A percentile compares a stretch with the other conserved stretches of the same genome.
These are phyloP conservation scores for Phrynocephalus forsythii DNA, from an alignment of 2,797 vertebrate species.

Conservation along the genomic window DNA sequence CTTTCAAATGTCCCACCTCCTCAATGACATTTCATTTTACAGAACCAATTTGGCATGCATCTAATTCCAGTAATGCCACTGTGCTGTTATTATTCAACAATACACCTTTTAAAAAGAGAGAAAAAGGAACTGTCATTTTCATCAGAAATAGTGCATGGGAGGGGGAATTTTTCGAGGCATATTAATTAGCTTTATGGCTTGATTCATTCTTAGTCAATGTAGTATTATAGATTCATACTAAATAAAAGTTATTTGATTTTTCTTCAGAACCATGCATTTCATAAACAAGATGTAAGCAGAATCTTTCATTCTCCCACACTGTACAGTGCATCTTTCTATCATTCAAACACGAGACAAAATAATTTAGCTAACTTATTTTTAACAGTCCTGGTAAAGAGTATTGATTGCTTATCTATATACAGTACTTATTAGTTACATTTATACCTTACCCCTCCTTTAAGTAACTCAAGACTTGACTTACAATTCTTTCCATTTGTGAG, in stretches of 20 bases:
- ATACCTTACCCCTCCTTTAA: too few species aligned
- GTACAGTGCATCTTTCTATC: too few species aligned
- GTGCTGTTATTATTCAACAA: neutral
- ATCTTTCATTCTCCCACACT: too few species aligned
- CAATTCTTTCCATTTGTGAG: too few species aligned
- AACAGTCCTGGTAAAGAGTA: too few species aligned
- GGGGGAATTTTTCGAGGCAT: neutral
- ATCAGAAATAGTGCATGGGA: neutral
- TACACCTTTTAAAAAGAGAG: neutral
- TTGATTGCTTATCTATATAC: too few species aligned
- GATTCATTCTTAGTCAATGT: neutral
- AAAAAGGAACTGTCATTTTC: neutral
- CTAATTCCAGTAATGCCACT: slow-evolving; percentile 2
- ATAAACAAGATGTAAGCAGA: too few species aligned
- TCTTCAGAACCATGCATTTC: neutral
- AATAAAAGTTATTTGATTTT: neutral
- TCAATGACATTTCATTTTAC: slow-evolving; percentile 6
- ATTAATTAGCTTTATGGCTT: slow-evolving; percentile 5
- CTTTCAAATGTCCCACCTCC: neutral
- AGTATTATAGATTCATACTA: neutral
- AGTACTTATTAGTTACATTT: too few species aligned
- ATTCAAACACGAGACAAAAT: too few species aligned
- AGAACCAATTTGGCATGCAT: neutral
- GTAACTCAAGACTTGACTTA: too few species aligned
- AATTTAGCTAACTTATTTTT: too few species aligned